phyloP scores from a whole-genome alignment of 1,140 invertebrate species.

The Tyrophagus putrescentiae region DNA sequence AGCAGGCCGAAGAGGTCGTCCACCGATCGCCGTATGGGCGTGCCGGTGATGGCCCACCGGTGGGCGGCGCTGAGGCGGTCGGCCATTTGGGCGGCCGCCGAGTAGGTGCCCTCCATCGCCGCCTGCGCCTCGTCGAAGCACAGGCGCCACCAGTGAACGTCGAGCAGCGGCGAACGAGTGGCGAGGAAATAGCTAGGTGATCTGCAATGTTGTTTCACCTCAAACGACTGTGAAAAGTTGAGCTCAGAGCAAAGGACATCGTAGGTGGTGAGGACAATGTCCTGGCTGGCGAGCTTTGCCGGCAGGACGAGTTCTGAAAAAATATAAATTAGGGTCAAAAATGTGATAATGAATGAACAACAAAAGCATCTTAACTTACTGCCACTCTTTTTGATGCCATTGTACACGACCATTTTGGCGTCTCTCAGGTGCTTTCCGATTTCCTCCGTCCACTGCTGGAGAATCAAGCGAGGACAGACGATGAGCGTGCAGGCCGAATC shows the following conservation, averaged over 20 bases:
- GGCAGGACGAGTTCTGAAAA: conserved; percentile 49
- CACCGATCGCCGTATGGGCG: conserved; percentile 49
- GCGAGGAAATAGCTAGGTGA: conserved; percentile 44
- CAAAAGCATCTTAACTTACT: not conserved
- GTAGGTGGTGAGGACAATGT: conserved; percentile 60
- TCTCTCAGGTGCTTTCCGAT: conserved; percentile 42
- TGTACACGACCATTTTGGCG: conserved; percentile 44
- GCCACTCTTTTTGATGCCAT: conserved; percentile 28
- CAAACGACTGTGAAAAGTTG: conserved; percentile 43
- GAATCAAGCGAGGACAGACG: conserved; percentile 51
- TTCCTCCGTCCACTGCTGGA: conserved; percentile 57
- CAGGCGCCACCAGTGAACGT: conserved; percentile 58
- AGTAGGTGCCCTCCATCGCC: conserved; percentile 49
- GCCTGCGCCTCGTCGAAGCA: conserved; percentile 70
- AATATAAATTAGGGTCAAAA: too few relatives aligned
- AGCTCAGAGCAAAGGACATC: conserved; percentile 46
- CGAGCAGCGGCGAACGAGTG: conserved; percentile 45
- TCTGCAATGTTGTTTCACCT: conserved; percentile 41
- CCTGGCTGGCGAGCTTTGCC: conserved; percentile 44
- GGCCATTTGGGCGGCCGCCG: conserved; percentile 48
- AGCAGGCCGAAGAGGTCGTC: conserved; percentile 53
- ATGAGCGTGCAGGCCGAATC: conserved; percentile 51
- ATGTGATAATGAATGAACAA: too few relatives aligned
- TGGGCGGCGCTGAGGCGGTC: conserved; percentile 37
- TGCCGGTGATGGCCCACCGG: conserved; percentile 62